phyloP scores from a whole-genome alignment of 2,113 vertebrate species.

The Coturnix japonica region DNA sequence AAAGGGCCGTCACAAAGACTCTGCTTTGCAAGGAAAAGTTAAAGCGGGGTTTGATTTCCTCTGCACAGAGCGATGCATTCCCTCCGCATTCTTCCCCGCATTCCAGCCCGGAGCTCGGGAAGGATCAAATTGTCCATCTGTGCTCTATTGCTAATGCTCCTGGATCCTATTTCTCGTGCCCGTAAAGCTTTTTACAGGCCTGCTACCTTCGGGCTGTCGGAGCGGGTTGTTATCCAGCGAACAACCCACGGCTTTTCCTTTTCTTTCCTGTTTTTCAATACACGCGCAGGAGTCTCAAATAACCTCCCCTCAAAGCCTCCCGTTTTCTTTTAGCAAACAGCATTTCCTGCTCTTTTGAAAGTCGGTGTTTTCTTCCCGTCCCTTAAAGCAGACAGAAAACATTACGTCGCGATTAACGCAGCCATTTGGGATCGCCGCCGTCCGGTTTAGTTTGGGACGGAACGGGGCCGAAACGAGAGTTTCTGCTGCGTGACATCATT shows the following conservation, averaged over 20 bases:
- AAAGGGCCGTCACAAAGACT: not conserved
- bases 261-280: not conserved
- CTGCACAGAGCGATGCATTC: not conserved
- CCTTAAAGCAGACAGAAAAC: not conserved
- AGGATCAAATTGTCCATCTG: constrained; percentile 46
- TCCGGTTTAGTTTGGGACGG: not conserved
- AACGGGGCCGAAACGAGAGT: not conserved
- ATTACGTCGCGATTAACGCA: not conserved
- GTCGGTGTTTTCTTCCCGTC: not conserved
- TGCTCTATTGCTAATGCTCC: not conserved
- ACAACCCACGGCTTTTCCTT: not conserved
- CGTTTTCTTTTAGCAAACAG: not conserved
- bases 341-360: constrained; percentile 15
- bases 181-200: constrained; percentile 41
- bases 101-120: constrained; percentile 17
- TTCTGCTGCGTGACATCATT: not conserved
- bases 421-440: not conserved
- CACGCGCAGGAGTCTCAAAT: not conserved
- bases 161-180: constrained; percentile 9
- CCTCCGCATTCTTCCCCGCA: constrained; percentile 19
- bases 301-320: not conserved
- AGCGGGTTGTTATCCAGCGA: constrained; percentile 46
- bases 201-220: not conserved
- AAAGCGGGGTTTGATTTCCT: constrained; percentile 35
- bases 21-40: constrained; percentile 24